Conservation (phyloP, 53 echinoderm and acorn worm genomes). For the Astropecten irregularis region DNA sequence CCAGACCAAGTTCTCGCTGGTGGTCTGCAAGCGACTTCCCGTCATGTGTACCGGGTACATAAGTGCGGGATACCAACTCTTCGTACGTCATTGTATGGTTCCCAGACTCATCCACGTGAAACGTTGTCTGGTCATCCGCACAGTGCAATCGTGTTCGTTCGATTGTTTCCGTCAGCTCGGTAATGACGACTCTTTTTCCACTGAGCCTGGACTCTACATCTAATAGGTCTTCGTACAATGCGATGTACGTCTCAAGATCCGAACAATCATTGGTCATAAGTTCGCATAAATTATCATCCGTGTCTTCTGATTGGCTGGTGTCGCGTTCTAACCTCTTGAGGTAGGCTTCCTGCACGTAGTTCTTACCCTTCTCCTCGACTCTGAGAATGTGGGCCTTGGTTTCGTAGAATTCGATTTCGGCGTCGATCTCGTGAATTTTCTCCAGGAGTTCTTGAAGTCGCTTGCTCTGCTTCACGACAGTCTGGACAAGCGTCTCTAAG, state of each 20-base stretch:
- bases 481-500: constrained; percentile 63
- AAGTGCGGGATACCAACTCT: background rate
- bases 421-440: constrained; percentile 74
- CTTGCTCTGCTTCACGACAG: constrained; percentile 79
- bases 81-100: background rate
- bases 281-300: constrained; percentile 62
- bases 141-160: background rate
- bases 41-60: background rate
- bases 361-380: constrained; percentile 80
- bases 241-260: constrained; percentile 60
- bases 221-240: constrained; percentile 45
- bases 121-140: background rate
- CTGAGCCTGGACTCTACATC: constrained; percentile 49
- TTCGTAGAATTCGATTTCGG: constrained; percentile 89
- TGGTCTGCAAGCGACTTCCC: constrained; percentile 30
- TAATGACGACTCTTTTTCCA: constrained; percentile 23
- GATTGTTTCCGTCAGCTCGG: constrained; percentile 19
- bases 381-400: constrained; percentile 79
- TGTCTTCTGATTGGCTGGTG: constrained; percentile 60
- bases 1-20: constrained; percentile 62
- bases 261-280: constrained; percentile 24
- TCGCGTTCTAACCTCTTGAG: constrained; percentile 47
- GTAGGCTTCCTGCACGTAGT: constrained; percentile 96
- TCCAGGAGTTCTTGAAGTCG: constrained; percentile 76
- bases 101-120: background rate